Conservation (phyloP, 2,797 vertebrate genomes). For the Myiothlypis coronata region DNA sequence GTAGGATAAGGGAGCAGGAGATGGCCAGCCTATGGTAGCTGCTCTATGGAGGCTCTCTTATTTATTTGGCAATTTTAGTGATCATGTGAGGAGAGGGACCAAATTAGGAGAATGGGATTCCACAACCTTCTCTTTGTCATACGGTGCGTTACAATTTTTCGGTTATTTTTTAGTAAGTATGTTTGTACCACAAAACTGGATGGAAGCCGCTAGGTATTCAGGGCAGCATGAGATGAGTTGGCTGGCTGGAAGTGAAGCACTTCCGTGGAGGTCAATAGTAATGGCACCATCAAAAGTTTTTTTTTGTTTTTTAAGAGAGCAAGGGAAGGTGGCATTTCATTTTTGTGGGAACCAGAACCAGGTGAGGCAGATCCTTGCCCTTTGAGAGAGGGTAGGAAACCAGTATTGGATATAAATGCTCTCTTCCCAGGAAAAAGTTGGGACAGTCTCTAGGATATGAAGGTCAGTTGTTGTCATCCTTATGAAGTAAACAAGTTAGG, state of each 20-base stretch:
- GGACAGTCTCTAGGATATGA: neutral
- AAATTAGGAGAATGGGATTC: neutral
- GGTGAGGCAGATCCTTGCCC: neutral
- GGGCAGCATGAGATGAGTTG: neutral
- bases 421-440: neutral
- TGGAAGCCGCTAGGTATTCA: neutral
- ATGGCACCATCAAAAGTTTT: neutral
- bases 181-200: neutral
- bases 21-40: neutral
- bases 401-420: neutral
- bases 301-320: neutral
- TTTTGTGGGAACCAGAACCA: neutral
- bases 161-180: accelerated
- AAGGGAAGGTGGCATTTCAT: neutral
- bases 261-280: neutral
- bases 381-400: neutral
- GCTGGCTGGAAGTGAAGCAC: neutral
- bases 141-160: neutral
- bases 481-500: conserved; percentile 32
- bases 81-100: neutral
- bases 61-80: neutral
- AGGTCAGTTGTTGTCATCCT: neutral
- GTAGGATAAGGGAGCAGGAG: neutral
- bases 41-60: neutral
- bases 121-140: neutral